Conservation (phyloP, 2,113 vertebrate species). For the Pseudonaja textilis region DNA sequence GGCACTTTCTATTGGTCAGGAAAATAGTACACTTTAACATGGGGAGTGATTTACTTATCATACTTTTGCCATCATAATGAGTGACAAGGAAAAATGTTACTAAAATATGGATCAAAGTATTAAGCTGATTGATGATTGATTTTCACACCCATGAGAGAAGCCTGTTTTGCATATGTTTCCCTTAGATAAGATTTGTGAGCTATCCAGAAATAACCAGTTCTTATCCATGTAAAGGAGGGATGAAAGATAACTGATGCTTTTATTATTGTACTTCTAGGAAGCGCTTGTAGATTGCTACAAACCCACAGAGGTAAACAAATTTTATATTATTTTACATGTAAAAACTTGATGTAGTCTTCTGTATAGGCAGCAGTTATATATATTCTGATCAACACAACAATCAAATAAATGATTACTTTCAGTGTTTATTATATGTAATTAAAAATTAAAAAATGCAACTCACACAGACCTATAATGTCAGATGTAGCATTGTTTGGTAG, state of each 20-base stretch:
- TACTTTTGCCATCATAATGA: neutral
- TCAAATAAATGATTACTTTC: neutral
- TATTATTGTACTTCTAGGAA: constrained; percentile 78
- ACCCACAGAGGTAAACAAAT: constrained; percentile 89
- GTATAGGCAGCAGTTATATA: constrained; percentile 1
- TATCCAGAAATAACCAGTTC: neutral
- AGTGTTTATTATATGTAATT: neutral
- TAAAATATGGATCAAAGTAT: neutral
- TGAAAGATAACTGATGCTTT: constrained; percentile 36
- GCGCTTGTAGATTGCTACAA: constrained; percentile 94
- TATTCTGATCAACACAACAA: neutral
- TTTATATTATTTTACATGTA: constrained; percentile 7
- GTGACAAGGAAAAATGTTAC: neutral
- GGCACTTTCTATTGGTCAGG: neutral
- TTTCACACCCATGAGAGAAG: neutral
- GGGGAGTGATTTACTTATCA: neutral
- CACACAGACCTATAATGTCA: neutral
- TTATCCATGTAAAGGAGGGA: neutral
- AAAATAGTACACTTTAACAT: neutral
- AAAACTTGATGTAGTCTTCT: constrained; percentile 13
- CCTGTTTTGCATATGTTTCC: neutral
- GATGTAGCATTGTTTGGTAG: neutral
- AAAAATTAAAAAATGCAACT: neutral
- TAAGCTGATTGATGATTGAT: neutral
- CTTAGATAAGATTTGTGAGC: neutral